phyloP scores from a whole-genome alignment of 2,888 invertebrate genomes.

The Leptinotarsa juncta region DNA sequence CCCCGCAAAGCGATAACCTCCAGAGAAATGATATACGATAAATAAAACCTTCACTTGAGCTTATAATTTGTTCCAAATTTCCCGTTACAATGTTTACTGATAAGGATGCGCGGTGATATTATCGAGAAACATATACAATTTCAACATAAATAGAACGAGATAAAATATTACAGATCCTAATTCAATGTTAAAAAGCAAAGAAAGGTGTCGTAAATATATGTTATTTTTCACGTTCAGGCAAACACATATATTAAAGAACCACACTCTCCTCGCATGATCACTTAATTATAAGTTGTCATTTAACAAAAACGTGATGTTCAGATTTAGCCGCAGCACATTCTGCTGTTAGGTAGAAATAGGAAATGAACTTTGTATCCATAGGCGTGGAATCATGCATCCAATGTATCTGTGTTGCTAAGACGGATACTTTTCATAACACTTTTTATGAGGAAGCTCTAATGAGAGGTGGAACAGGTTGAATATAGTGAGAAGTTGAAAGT shows the following conservation, averaged over 20 bases:
- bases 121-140: constrained; percentile 1
- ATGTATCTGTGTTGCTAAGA: not conserved
- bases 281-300: constrained; percentile 25
- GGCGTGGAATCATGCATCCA: not conserved
- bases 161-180: not conserved
- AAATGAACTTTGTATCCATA: constrained; percentile 18
- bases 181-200: not conserved
- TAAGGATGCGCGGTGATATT: not conserved
- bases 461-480: not conserved
- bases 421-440: not conserved
- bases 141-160: constrained; percentile 9
- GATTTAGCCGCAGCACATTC: constrained; percentile 2
- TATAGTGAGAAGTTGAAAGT: too few relatives aligned
- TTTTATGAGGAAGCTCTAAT: not conserved
- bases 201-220: constrained; percentile 19
- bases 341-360: constrained; percentile 15
- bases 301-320: constrained; percentile 22
- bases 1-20: not conserved
- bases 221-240: constrained; percentile 22
- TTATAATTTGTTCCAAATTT: not conserved
- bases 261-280: constrained; percentile 24
- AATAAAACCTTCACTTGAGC: not conserved
- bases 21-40: not conserved
- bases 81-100: not conserved
- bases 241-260: constrained; percentile 18